A percentile compares a stretch with the other conserved stretches of the same genome.
Evolutionary conservation across 2,113 vertebrate species (phyloP).

Genomic region (Rostratula benghalensis): DNA sequence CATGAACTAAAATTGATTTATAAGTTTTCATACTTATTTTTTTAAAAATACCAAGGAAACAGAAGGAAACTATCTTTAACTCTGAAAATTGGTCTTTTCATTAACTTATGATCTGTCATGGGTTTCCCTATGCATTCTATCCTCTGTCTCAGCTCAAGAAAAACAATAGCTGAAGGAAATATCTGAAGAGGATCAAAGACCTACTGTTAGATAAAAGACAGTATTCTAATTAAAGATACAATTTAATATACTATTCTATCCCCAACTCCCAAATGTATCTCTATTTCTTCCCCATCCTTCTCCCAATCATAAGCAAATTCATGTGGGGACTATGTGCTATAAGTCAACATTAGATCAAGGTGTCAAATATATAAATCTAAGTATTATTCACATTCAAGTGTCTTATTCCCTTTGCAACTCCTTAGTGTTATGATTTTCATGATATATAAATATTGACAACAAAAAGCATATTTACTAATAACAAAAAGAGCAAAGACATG

Average conservation of each 20-base stretch:
- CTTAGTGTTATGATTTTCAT: not conserved
- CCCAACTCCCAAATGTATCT: not conserved
- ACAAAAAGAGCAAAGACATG: not conserved
- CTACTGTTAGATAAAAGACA: not conserved
- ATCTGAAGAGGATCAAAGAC: not conserved
- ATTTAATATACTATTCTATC: not conserved
- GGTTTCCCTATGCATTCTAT: not conserved
- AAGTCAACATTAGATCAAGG: not conserved
- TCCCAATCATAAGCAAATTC: not conserved
- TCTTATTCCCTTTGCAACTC: not conserved
- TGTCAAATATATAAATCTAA: not conserved
- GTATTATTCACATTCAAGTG: not conserved
- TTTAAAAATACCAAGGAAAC: not conserved
- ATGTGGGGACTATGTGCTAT: too few relatives aligned
- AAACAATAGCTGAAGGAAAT: not conserved
- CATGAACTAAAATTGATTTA: not conserved
- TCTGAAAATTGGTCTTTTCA: not conserved
- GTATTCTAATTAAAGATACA: not conserved
- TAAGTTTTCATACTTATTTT: not conserved
- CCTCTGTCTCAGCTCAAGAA: not conserved
- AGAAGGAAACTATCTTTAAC: not conserved
- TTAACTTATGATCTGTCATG: not conserved
- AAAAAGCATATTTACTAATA: not conserved
- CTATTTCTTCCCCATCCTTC: not conserved
- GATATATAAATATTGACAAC: not conserved